Evolutionary conservation across 2,888 invertebrate species (phyloP), one percentile per base, ranked within the genome.

Genomic region (Argyresthia goedartella): DNA sequence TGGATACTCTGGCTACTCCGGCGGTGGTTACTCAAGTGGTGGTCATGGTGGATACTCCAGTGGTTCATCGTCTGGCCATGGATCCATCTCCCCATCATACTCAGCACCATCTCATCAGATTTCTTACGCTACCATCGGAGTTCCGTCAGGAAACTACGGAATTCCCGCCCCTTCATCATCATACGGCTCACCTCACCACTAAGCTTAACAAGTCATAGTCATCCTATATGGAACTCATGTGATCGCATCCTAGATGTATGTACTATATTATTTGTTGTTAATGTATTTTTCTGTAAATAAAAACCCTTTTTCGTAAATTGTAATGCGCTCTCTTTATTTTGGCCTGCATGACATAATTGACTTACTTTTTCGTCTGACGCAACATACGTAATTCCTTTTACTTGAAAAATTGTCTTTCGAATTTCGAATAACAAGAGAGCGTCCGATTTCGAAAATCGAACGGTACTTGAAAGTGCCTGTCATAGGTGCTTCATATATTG

Each of bases 211-310:
- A 49, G 52, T 59, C 60, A 65, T 76, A 81, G 78, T 81, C 81
- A 81, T 74, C 63, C 73, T 76, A 79, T 76, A 76, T 74, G 69
- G 72, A 79, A 67, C 62, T 25, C 66, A 84, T 84, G 82, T 84
- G 84, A 84, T 84, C 80, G 74, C 79, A 73, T 67, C 71, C 61
- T 82, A 82, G 81, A 71, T 69, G 69, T 74, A 69, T 81, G 77
- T 84, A 81, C 79, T 81, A 71, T 73, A 74, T 72, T 50, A 48
- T 36, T 53, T 70, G 69, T 76, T 77, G 73, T 77, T 80, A 76
- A 76, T 78, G 62, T 85, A 85, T 81, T 78, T 81, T 82, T 86
- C 84, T 87, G 87, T 87, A 87, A 87, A 87, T 87, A 86, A 84
- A 82, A 73, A 64, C 66, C 64, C 69, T 73, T 77, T 79, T 75